Evolutionary conservation across 1,140 invertebrate genomes (phyloP).

Genomic region (Hypsibius dujardini): DNA sequence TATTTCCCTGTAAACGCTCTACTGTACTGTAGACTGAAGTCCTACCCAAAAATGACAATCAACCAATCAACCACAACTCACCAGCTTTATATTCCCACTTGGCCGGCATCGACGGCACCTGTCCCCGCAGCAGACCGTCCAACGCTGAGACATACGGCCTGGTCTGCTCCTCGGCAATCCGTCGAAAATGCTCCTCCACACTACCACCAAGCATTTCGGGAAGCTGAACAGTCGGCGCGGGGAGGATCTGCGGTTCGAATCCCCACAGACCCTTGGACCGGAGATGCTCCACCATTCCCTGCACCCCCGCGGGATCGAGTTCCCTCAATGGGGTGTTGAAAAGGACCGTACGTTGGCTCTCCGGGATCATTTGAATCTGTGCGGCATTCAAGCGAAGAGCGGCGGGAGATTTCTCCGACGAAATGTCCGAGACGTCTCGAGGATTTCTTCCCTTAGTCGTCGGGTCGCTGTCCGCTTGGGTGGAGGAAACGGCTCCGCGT

Average conservation of each 20-base stretch:
- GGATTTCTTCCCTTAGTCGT: no score
- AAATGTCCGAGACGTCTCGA: no score
- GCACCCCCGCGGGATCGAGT: neutral
- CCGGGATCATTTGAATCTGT: slow-evolving; percentile 1
- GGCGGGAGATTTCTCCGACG: neutral
- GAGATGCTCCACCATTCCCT: neutral
- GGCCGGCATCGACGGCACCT: slow-evolving; percentile 42
- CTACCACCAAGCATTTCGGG: slow-evolving; percentile 54
- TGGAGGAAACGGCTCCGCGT: no score
- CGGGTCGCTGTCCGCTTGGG: no score
- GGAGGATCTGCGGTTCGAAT: slow-evolving; percentile 33
- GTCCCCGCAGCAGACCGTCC: slow-evolving; percentile 37
- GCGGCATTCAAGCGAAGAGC: neutral
- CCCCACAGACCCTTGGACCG: slow-evolving; percentile 21
- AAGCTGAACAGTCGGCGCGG: slow-evolving; percentile 53
- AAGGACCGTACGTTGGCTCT: neutral
- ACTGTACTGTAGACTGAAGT: no score
- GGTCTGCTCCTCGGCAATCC: slow-evolving; percentile 55
- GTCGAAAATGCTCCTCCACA: slow-evolving; percentile 70
- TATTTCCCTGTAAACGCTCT: no score
- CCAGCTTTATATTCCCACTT: slow-evolving; percentile 45
- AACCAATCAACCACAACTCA: slow-evolving; percentile 17
- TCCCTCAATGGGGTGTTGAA: neutral
- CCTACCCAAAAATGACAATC: no score
- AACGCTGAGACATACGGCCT: slow-evolving; percentile 51